Base-by-base conservation (phyloP, 2,888 invertebrate species). In the Craniophora ligustri region DNA sequence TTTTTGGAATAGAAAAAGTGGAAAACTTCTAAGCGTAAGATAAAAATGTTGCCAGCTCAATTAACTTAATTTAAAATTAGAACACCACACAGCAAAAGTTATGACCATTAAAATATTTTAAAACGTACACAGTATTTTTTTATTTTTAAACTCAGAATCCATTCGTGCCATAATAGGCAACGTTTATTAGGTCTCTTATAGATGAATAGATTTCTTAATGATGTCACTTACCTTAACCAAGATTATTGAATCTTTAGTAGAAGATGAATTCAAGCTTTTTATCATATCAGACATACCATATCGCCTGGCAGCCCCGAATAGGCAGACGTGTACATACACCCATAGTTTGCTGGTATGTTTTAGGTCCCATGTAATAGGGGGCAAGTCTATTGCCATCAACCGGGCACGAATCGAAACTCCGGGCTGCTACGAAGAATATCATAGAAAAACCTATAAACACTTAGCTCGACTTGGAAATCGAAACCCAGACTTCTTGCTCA, bases 181-280 rank as follows among this genome's bases (percentile, higher is more conserved):
- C 8, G 23, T 23, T 23, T 8, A 8, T 10, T 3, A 16, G 8
- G 3, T 13, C 15, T 16, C 5, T 32, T 32, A 10, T 32, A 8
- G 15, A 7, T 8, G n/a, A 5, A n/a, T 3, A 18, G 35, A 35
- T n/a, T 16, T 10, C 15, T 3, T 66, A 62, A 66, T 62, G 60
- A 46, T 42, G 41, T 36, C 30, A 26, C 42, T 30, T 41, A 10
- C 4, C 8, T n/a, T 6, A 15, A 16, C 0, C n/a, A 19, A 10
- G n/a, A 13, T 26, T 38, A 62, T 54, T 55, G 16, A 7, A 5
- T 5, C 34, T n/a, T 48, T 55, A 64, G 55, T 48, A 44, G 6
- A 5, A 38, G 26, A 5, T 5, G 26, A 51, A 45, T 47, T 54
- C 55, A 26, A n/a, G 31, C 11, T 34, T 42, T 48, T 64, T 67